Evolutionary conservation across 2,888 invertebrate genomes (phyloP), one percentile per base, ranked within the genome.

Genomic region (Tribolium freemani): DNA sequence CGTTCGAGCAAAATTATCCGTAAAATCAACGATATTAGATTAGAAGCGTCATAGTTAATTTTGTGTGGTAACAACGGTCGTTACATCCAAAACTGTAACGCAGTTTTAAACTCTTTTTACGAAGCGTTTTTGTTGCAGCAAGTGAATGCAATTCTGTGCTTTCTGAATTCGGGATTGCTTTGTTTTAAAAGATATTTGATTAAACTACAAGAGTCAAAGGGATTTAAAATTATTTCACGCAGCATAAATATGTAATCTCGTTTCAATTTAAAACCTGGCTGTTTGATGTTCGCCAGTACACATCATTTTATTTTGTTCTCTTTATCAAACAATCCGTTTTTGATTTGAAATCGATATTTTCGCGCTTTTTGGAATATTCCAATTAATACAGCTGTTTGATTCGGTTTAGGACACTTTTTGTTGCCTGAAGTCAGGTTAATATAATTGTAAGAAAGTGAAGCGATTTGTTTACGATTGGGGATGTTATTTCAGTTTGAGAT

Each of bases 231-330:
- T 66, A 66, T 54, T 66, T 66, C 66, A 66, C 54, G 54, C 53
- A 66, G 54, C 66, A 66, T 66, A 66, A 66, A 66, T 66, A 54
- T 66, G 44, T 66, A 54, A 66, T 66, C 66, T 20, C 45, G 54
- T 44, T 54, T 54, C 45, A 53, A 38, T 54, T 54, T 45, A 45
- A 26, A 38, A 66, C 66, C 44, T 45, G 54, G 45, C 11, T 45
- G 54, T 66, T 66, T 66, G 54, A 66, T 54, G 66, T 66, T 54
- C 21, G 5, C 54, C 45, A 46, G 54, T 54, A 16, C 45, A 54
- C 66, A 66, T 66, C 53, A 46, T 38, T 63, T 61, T 66, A 66
- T 66, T 53, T 66, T 66, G 53, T 54, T 66, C 66, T 44, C 44
- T 66, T 45, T 54, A 21, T 21, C 66, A 66, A 54, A 66, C 66